A percentile compares a stretch with the other conserved stretches of the same genome.
These are phyloP conservation scores for Acrocera orbiculus DNA, from an alignment of 2,888 invertebrate species.

Conservation along the genomic window DNA sequence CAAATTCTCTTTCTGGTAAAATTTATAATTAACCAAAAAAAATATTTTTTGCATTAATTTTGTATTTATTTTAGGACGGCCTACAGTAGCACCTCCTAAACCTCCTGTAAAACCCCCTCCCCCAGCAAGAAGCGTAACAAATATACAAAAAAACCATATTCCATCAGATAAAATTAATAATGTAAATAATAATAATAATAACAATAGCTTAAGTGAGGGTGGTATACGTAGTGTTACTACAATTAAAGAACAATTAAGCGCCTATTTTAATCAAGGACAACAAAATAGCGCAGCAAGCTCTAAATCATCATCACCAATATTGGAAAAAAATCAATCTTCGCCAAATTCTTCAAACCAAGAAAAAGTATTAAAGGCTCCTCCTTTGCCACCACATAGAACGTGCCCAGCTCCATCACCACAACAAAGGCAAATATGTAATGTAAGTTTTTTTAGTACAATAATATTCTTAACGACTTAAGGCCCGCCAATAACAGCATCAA, in stretches of 20 bases:
- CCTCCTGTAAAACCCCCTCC: slow-evolving; percentile 30
- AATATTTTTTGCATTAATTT: slow-evolving; percentile 1
- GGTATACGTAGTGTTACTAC: no score
- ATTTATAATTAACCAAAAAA: neutral
- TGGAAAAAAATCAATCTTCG: slow-evolving; percentile 1
- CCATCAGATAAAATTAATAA: no score
- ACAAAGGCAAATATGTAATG: slow-evolving; percentile 24
- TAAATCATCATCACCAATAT: slow-evolving; percentile 1
- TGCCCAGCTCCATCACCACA: slow-evolving; percentile 31
- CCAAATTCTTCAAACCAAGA: no score
- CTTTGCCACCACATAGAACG: slow-evolving; percentile 29
- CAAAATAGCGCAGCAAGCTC: slow-evolving; percentile 1
- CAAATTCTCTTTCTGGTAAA: slow-evolving; percentile 28
- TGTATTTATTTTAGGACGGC: slow-evolving; percentile 20
- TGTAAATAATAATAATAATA: no score
- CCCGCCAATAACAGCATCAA: no score
- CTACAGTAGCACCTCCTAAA: slow-evolving; percentile 24
- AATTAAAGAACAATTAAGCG: slow-evolving; percentile 22
- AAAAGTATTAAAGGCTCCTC: slow-evolving; percentile 19
- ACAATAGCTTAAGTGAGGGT: no score
- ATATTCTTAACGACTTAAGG: no score
- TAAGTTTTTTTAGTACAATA: no score
- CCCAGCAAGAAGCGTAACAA: slow-evolving; percentile 29
- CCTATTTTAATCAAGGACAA: slow-evolving; percentile 1
- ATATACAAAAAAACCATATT: no score